A percentile compares a stretch with the other conserved stretches of the same genome.
These are phyloP conservation scores for Ceramica pisi DNA, from an alignment of 2,888 invertebrate genomes.

Conservation along the genomic window DNA sequence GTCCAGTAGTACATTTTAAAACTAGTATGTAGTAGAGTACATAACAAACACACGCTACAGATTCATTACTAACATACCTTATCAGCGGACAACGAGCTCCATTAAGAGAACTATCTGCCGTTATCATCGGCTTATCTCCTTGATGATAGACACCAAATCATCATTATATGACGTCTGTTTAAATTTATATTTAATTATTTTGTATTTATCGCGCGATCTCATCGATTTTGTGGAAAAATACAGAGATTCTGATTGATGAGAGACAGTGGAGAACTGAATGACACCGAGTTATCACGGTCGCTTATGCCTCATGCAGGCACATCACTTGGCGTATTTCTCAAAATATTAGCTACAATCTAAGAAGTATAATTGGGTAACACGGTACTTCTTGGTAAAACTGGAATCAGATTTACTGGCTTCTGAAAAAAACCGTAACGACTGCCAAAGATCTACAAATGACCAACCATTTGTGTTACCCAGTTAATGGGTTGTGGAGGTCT, in stretches of 20 bases:
- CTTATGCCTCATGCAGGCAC: no score
- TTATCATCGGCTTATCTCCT: constrained; percentile 80
- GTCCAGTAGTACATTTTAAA: neutral
- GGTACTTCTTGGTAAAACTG: no score
- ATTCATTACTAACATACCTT: constrained; percentile 83
- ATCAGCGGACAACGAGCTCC: constrained; percentile 80
- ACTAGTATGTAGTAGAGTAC: constrained; percentile 3
- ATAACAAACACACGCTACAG: constrained; percentile 59
- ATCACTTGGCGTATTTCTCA: no score
- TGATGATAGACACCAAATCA: constrained; percentile 80
- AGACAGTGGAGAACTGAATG: no score
- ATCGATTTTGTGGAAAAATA: constrained; percentile 60
- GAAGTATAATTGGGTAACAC: no score
- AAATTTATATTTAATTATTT: constrained; percentile 78
- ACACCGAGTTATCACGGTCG: no score
- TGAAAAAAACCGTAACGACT: no score
- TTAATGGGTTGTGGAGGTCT: no score
- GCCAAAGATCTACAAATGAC: no score
- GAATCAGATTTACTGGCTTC: no score
- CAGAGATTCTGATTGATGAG: neutral
- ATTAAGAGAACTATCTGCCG: constrained; percentile 80
- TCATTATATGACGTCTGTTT: constrained; percentile 73
- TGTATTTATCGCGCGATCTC: constrained; percentile 53
- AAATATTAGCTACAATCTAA: no score
- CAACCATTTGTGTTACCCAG: no score